phyloP scores from a whole-genome alignment of 92 coral and sea anemone genomes.

The Paramuricea clavata region DNA sequence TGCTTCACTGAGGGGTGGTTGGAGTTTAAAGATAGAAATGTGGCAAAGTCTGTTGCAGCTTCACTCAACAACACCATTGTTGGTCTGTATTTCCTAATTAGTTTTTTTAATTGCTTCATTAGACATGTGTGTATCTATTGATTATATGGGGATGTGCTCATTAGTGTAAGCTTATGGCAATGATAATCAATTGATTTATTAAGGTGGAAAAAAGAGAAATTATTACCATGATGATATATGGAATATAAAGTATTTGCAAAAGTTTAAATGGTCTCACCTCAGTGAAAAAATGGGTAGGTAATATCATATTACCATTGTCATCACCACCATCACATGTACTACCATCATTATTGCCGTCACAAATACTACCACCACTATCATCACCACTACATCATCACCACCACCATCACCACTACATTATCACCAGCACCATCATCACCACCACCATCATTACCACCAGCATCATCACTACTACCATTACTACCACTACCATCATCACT shows the following conservation, averaged over 20 bases:
- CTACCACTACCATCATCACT: background rate
- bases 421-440: too few relatives aligned
- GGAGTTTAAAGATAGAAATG: conserved; percentile 88
- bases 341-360: background rate
- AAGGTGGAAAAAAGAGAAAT: conserved; percentile 94
- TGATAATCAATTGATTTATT: background rate
- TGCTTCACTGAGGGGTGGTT: conserved; percentile 98
- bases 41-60: conserved; percentile 87
- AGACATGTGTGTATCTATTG: background rate
- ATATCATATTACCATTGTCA: background rate
- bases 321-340: background rate
- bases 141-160: background rate
- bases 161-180: too few relatives aligned
- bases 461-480: background rate
- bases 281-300: conserved; percentile 91
- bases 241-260: conserved; percentile 95
- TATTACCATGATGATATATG: conserved; percentile 97
- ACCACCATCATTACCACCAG: background rate
- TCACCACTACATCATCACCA: too few relatives aligned
- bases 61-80: conserved; percentile 90
- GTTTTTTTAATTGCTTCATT: background rate
- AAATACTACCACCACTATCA: too few relatives aligned
- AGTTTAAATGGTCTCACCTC: conserved; percentile 89
- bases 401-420: too few relatives aligned
- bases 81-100: conserved; percentile 64